phyloP scores from a whole-genome alignment of 2,113 vertebrate genomes.

The Poeciliopsis prolifica region DNA sequence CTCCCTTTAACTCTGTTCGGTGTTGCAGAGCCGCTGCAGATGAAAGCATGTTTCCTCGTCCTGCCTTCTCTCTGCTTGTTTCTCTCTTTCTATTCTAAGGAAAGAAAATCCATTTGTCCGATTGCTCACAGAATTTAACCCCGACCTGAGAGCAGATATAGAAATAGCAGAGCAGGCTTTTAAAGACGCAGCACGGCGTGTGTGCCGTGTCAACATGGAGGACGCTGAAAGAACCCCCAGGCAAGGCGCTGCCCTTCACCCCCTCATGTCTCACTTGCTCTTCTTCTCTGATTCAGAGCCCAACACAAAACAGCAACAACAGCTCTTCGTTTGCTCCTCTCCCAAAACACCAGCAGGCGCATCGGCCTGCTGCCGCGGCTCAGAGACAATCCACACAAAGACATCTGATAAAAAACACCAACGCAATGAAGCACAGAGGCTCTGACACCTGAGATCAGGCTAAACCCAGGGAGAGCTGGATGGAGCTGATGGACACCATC shows the following conservation, averaged over 20 bases:
- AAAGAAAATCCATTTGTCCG: conserved; percentile 67
- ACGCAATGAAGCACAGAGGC: too few species aligned
- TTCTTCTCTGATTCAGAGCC: conserved; percentile 51
- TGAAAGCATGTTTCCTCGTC: conserved; percentile 23
- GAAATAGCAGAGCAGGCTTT: conserved; percentile 57
- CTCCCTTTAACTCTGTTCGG: neutral
- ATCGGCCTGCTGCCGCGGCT: too few species aligned
- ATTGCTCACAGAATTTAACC: conserved; percentile 55
- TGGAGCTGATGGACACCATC: too few species aligned
- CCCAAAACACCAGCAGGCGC: neutral
- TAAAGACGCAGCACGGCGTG: conserved; percentile 48
- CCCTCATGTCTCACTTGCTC: conserved; percentile 57
- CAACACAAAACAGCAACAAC: conserved; percentile 17
- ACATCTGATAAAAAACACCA: neutral
- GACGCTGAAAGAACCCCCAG: conserved; percentile 54
- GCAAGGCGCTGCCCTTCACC: conserved; percentile 63
- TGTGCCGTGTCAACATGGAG: conserved; percentile 44
- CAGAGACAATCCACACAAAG: neutral
- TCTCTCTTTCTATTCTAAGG: conserved; percentile 66
- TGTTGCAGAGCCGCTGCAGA: conserved; percentile 21
- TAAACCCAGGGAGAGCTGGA: too few species aligned
- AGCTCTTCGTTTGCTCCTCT: neutral
- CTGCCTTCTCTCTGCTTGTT: conserved; percentile 17
- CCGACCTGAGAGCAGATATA: conserved; percentile 61
- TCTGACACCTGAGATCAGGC: too few species aligned